Evolutionary conservation across 2,888 invertebrate species (phyloP), one percentile per base, ranked within the genome.

Genomic region (Heteromyza rotundicornis): DNA sequence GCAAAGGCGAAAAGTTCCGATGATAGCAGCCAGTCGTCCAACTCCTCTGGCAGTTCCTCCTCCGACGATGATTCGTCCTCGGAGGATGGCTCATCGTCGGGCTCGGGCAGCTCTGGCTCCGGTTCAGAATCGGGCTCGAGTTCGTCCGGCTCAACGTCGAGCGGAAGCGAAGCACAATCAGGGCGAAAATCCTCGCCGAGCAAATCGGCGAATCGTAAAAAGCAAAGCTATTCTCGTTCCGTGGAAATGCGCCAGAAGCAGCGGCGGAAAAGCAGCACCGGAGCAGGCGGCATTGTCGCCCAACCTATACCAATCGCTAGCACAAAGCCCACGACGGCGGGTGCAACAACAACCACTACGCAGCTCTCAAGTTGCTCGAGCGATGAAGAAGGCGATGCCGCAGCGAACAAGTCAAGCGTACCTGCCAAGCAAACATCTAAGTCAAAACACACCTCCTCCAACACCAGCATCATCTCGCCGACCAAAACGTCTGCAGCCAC

Each of bases 51-150:
- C 68, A 78, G 75, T 58, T 77, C 79, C 44, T 75, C 79, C 70
- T 79, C 79, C 57, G 76, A 63, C 67, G 79, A 79, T 68, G 79
- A 79, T 71, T 74, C 79, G 60, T 77, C 78, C 54, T 77, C 79
- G 68, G 70, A 76, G 66, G 75, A 69, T 53, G 77, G 64, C 19
- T 72, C 71, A 1, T 70, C 72, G 44, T 72, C 72, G 2, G 72
- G 64, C 40, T 71, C 71, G 12, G 65, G 67, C 14, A 71, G 72
- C 22, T 73, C 78, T 23, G 71, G 65, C 24, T 65, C 70, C 17
- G 70, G 65, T 2, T 61, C 67, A 10, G 72, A 68, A 51, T 70
- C 70, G 16, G 70, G 62, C 23, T 67, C 72, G 16, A 68, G 63
- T 20, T 62, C 57, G 12, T 64, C 56, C 24, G 60, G 32, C 22